These are phyloP conservation scores for Cyrtorhinus lividipennis DNA, from an alignment of 1,140 invertebrate genomes.

Conservation along the genomic window DNA sequence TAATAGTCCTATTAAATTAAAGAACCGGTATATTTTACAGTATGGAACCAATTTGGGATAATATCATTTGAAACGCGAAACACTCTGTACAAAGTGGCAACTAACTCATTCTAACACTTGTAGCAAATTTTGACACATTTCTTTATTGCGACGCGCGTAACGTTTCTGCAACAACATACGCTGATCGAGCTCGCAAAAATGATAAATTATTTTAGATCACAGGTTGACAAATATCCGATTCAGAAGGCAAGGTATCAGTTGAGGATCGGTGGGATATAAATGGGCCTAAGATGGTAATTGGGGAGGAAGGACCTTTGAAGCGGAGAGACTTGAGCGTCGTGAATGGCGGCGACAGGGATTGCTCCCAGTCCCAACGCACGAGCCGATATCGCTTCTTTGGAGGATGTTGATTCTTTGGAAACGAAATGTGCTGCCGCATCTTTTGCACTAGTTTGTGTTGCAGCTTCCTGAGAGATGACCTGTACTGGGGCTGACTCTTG, in stretches of 20 bases:
- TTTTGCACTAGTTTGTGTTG: not conserved
- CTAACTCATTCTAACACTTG: not conserved
- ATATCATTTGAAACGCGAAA: not conserved
- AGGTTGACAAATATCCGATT: not conserved
- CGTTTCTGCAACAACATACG: no score
- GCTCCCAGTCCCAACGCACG: not conserved
- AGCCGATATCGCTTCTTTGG: not conserved
- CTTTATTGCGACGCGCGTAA: no score
- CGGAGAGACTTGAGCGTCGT: slow-evolving; percentile 27
- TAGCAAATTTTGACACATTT: not conserved
- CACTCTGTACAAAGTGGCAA: not conserved
- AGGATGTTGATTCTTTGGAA: no score
- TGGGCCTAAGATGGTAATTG: slow-evolving; percentile 20
- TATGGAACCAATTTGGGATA: not conserved
- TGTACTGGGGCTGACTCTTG: not conserved
- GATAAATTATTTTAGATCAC: not conserved
- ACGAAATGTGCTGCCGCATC: no score
- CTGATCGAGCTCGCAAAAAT: no score
- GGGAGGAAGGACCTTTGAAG: slow-evolving; percentile 1
- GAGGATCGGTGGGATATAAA: slow-evolving; percentile 13
- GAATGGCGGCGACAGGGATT: slow-evolving; percentile 23
- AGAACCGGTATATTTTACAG: not conserved
- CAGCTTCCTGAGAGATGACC: not conserved
- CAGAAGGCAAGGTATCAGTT: not conserved
- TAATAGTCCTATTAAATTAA: not conserved